phyloP scores from a whole-genome alignment of 2,113 vertebrate species.

The Propithecus coquereli region DNA sequence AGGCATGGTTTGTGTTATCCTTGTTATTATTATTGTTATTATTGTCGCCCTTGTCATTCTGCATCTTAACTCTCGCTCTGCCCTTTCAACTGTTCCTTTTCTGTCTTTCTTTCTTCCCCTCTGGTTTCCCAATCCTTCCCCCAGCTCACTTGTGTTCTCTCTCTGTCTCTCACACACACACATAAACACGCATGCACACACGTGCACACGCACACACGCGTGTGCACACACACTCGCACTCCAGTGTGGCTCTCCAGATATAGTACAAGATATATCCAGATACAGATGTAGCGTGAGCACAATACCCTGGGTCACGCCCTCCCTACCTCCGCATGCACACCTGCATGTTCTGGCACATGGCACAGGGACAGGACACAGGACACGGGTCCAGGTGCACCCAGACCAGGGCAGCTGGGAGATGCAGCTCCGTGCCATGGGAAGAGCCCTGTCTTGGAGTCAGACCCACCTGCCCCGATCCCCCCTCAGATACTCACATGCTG shows the following conservation, averaged over 20 bases:
- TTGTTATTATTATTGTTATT: conserved; percentile 57
- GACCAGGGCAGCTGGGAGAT: background rate
- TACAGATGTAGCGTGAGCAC: fast-evolving
- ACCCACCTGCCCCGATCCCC: too few relatives aligned
- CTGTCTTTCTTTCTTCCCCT: background rate
- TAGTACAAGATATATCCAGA: background rate
- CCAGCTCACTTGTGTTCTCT: background rate
- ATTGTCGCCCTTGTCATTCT: background rate
- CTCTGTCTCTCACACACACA: background rate
- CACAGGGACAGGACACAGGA: background rate
- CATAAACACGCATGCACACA: background rate
- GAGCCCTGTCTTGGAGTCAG: background rate
- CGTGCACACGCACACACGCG: background rate
- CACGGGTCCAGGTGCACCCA: fast-evolving
- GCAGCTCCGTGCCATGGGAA: background rate
- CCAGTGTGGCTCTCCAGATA: background rate
- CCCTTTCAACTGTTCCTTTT: conserved; percentile 11
- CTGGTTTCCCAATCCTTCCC: background rate
- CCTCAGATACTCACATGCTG: background rate
- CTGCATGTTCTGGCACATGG: fast-evolving
- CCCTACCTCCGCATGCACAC: background rate
- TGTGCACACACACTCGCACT: too few relatives aligned
- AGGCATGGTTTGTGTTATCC: conserved; percentile 65
- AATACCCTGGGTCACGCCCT: fast-evolving
- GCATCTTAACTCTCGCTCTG: conserved; percentile 62